These are phyloP conservation scores for Alectoris magna DNA, from an alignment of 2,797 vertebrate species.

Conservation along the genomic window DNA sequence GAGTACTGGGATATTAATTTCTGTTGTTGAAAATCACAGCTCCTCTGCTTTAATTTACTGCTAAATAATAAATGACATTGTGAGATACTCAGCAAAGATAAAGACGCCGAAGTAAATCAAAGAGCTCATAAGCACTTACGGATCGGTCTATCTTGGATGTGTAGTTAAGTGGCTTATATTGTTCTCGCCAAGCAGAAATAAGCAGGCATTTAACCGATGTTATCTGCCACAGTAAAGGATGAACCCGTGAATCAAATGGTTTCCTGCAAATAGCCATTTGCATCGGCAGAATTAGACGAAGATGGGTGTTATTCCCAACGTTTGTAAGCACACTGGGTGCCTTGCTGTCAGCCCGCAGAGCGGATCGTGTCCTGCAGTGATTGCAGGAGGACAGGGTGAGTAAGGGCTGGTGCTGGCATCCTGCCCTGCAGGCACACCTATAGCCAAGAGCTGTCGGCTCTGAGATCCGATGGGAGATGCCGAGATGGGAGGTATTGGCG, in stretches of 20 bases:
- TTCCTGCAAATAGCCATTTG: conserved; percentile 52
- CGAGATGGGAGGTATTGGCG: not conserved
- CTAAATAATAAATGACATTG: conserved; percentile 70
- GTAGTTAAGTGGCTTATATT: conserved; percentile 61
- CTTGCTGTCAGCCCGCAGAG: not conserved
- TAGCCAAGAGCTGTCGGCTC: not conserved
- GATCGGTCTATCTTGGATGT: conserved; percentile 57
- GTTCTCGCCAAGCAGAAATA: conserved; percentile 62
- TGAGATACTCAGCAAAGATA: conserved; percentile 61
- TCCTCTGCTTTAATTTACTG: conserved; percentile 66
- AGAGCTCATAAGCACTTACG: conserved; percentile 54
- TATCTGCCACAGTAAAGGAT: conserved; percentile 60
- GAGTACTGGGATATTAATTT: conserved; percentile 57
- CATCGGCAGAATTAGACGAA: not conserved
- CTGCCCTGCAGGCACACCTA: not conserved
- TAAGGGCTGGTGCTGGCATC: not conserved
- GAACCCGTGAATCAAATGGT: conserved; percentile 24
- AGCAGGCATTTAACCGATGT: conserved; percentile 58
- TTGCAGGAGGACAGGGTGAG: not conserved
- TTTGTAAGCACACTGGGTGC: accelerated
- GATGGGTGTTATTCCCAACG: accelerated
- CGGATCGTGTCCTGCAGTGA: not conserved
- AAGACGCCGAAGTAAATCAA: conserved; percentile 66
- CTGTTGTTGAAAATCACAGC: conserved; percentile 63
- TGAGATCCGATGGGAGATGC: too few species aligned